Base-by-base conservation (phyloP, 2,797 vertebrate species). In the Cyprinella venusta region DNA sequence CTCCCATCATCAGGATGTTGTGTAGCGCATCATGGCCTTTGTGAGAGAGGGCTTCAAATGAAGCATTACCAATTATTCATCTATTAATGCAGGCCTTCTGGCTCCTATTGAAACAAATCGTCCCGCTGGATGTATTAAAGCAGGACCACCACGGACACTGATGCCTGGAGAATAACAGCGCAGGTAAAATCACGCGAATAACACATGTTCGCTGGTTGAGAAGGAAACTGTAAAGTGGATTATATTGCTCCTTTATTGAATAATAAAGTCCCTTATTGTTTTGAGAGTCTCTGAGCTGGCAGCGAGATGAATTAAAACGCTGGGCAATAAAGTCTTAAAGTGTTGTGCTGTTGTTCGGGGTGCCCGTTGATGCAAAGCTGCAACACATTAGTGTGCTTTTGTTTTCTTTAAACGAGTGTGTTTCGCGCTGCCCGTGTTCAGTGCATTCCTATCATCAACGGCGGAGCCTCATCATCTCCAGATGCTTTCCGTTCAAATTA, bases 401-500 rank as follows among this genome's bases (percentile, higher is more conserved):
- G 64, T 89, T 85, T 61, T 80, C 80, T 86, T 85, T 80, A 89
- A 87, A 86, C 84, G 56, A 89, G 80, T 87, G 79, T 86, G 90
- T 88, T 87, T 84, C 52, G 84, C 83, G 85, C 85, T 81, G 86
- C 64, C 24, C 59, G 59, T 63, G 59, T 63, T 63, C 59, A 30
- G 16, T 74, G 87, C 54, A 77, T 89, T 92, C 86, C 91, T 92
- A 90, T 92, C 91, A 92, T 93, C 92, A 81, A 74, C 86, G 84
- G 90, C 88, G 89, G 0, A 70, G 42, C 59, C 59, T 63, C 71
- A 95, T 96, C 92, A 91, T 90, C 90, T 89, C 89, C 94, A 95
- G 91, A 91, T 95, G 94, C 89, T 89, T 92, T 88, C 89, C 87
- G 89, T 91, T 93, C 87, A 92, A 92, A 94, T 93, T 90, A 91